These are phyloP conservation scores for Vollenhovia emeryi DNA, from an alignment of 1,140 invertebrate species.

Conservation along the genomic window DNA sequence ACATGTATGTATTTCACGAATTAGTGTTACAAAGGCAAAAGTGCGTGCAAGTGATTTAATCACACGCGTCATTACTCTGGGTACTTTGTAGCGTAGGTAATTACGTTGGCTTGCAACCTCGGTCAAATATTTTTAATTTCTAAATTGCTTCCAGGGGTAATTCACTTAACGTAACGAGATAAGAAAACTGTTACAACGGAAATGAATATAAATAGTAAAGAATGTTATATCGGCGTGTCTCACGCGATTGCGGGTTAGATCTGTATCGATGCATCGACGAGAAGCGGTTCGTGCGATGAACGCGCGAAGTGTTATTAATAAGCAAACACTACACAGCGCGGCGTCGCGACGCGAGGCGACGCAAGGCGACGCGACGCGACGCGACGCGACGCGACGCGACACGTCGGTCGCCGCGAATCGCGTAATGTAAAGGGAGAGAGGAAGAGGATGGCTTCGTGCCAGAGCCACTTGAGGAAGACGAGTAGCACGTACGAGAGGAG, in stretches of 20 bases:
- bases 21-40: not conserved
- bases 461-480: conserved; percentile 26
- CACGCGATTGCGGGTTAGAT: not conserved
- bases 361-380: not conserved
- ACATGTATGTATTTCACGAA: too few relatives aligned
- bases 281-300: not conserved
- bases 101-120: not conserved
- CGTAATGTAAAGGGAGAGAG: conserved; percentile 1
- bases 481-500: conserved; percentile 21
- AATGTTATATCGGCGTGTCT: not conserved
- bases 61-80: not conserved
- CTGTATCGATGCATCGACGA: not conserved
- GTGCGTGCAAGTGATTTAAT: not conserved
- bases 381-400: not conserved
- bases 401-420: not conserved
- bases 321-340: not conserved
- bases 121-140: not conserved
- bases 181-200: too few relatives aligned
- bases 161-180: not conserved
- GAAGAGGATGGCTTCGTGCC: conserved; percentile 4
- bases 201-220: not conserved
- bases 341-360: not conserved
- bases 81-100: not conserved
- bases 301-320: conserved; percentile 15
- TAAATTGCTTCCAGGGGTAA: not conserved